These are phyloP conservation scores for Rosalia funebris DNA, from an alignment of 2,888 invertebrate genomes.

Conservation along the genomic window DNA sequence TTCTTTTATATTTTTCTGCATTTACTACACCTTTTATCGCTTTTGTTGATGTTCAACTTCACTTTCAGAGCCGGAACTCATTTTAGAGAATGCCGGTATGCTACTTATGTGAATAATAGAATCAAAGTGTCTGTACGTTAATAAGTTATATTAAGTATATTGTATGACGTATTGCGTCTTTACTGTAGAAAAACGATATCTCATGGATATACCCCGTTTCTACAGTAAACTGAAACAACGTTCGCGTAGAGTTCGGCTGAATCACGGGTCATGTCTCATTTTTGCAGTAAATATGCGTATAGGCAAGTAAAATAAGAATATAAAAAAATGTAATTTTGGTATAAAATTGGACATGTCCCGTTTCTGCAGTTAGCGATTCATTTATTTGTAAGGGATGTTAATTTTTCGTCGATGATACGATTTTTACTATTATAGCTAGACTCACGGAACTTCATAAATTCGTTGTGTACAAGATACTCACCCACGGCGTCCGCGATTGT, in stretches of 20 bases:
- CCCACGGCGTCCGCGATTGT: constrained; percentile 84
- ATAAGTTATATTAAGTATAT: background rate
- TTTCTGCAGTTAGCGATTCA: constrained; percentile 9
- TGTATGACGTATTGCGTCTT: background rate
- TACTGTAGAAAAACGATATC: background rate
- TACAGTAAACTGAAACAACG: background rate
- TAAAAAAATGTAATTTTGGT: background rate
- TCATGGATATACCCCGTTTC: background rate
- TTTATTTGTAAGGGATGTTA: too few relatives aligned
- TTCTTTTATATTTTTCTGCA: constrained; percentile 9
- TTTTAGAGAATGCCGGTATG: background rate
- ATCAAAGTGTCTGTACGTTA: too few relatives aligned
- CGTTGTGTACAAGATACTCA: too few relatives aligned
- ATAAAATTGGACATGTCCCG: background rate
- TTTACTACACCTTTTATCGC: background rate
- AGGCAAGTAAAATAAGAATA: background rate
- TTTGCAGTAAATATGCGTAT: background rate
- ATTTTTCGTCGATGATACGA: too few relatives aligned
- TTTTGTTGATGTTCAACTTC: background rate
- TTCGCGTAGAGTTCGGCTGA: background rate
- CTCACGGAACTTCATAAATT: too few relatives aligned
- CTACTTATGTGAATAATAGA: background rate
- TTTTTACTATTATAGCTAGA: too few relatives aligned
- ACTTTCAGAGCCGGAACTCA: constrained; percentile 3
- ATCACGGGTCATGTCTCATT: background rate